phyloP scores from a whole-genome alignment of 2,113 vertebrate species.

The Sceloporus undulatus region DNA sequence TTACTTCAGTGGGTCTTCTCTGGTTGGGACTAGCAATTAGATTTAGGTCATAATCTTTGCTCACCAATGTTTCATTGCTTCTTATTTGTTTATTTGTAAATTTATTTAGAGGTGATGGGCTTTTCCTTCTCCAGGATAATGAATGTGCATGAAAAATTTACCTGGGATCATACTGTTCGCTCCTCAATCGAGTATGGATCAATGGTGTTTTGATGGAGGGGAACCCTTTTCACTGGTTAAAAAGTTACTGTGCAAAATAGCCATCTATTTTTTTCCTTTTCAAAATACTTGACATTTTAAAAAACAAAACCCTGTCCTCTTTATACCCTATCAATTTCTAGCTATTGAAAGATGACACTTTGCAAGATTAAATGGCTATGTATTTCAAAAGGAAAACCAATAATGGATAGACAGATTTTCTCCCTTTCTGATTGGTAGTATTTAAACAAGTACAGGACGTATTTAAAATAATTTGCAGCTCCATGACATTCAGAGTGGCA shows the following conservation, averaged over 20 bases:
- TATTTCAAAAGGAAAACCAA: background rate
- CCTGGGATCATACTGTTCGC: conserved; percentile 22
- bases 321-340: background rate
- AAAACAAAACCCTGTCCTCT: conserved; percentile 25
- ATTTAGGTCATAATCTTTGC: background rate
- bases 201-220: conserved; percentile 49
- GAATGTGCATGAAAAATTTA: conserved; percentile 44
- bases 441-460: background rate
- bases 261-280: conserved; percentile 33
- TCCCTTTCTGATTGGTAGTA: background rate
- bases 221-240: conserved; percentile 27
- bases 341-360: too few species aligned
- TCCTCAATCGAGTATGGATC: conserved; percentile 47
- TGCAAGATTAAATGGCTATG: too few species aligned
- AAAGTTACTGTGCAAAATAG: conserved; percentile 21
- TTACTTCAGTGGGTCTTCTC: too few species aligned
- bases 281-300: conserved; percentile 25
- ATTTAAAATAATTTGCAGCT: background rate
- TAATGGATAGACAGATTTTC: background rate
- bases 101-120: background rate
- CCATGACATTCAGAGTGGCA: background rate
- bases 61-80: background rate
- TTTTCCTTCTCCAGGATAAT: background rate
- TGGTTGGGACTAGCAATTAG: too few species aligned
- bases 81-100: background rate